phyloP scores from a whole-genome alignment of 2,888 invertebrate genomes.

The Macrosoma leucophasiata region DNA sequence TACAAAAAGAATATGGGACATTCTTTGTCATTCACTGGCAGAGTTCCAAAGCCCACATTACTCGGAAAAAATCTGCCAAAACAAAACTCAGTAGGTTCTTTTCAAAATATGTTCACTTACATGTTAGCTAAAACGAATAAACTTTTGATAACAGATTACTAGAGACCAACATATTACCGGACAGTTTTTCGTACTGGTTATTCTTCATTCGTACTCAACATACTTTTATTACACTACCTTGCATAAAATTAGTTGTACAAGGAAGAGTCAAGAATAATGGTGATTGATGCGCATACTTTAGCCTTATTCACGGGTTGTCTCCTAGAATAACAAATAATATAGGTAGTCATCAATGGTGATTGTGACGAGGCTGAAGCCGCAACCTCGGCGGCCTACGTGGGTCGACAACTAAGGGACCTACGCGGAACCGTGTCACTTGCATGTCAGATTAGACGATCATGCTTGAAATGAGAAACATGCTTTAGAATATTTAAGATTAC shows the following conservation, averaged over 20 bases:
- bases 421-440: slow-evolving; percentile 50
- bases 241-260: slow-evolving; percentile 13
- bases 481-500: slow-evolving; percentile 26
- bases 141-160: too few species aligned
- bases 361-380: slow-evolving; percentile 38
- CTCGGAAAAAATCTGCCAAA: too few species aligned
- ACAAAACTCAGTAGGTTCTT: too few species aligned
- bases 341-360: slow-evolving; percentile 36
- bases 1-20: too few species aligned
- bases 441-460: slow-evolving; percentile 38
- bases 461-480: slow-evolving; percentile 33
- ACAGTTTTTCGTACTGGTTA: too few species aligned
- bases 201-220: too few species aligned
- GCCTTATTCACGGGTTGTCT: slow-evolving; percentile 35
- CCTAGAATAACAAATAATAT: slow-evolving; percentile 63
- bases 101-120: too few species aligned
- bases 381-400: slow-evolving; percentile 62
- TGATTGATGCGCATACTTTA: slow-evolving; percentile 19
- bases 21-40: too few species aligned
- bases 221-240: slow-evolving; percentile 9
- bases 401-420: slow-evolving; percentile 59
- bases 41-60: too few species aligned
- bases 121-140: too few species aligned
- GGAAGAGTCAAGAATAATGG: slow-evolving; percentile 21
- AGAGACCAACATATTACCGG: too few species aligned